Base-by-base conservation (phyloP, 2,888 invertebrate genomes). In the Eucriotettix oculatus region DNA sequence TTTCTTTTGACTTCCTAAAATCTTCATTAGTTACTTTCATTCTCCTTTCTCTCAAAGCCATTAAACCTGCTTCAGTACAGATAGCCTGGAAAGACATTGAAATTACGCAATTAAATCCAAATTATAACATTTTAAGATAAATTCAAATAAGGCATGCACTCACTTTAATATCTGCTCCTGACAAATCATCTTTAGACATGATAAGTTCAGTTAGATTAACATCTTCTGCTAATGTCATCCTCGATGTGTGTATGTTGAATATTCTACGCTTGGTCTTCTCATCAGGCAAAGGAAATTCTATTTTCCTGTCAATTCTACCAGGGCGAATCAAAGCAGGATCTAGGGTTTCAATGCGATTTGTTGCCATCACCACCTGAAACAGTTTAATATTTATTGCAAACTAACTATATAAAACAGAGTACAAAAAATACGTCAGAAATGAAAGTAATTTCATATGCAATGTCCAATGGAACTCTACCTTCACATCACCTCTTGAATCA, bases 21-120 rank as follows among this genome's bases (percentile, higher is more conserved):
- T 99, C 99, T 74, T 99, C 98, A 77, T 96, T 97, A 64, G 95
- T 99, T 43, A 99, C 99, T 75, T 97, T 98, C 99, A 99, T 99
- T 67, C 99, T 84, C 59, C 99, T 84, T 74, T 99, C 99, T 64
- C 99, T 80, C 57, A 99, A 76, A 9, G 99, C 99, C 88, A 99
- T 91, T 60, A 99, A 77, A 64, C 99, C 99, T 60, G 97, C 99
- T 79, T 99, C 99, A 10, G 99, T 99, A 74, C 99, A 99, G 73
- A 99, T 98, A 16, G 99, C 99, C 90, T 92, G 73, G 41, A 40
- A 62, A 29, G 41, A 43, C 14, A 58, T 42, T 61, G 61, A 60
- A 63, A 58, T 41, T 52, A 10, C n/a, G n/a, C n/a, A 54, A 41
- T 42, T 14, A 48, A 16, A 60, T 56, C 55, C 10, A 16, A 52